Conservation (phyloP, 2,797 vertebrate species). For the Acanthurus tractus region DNA sequence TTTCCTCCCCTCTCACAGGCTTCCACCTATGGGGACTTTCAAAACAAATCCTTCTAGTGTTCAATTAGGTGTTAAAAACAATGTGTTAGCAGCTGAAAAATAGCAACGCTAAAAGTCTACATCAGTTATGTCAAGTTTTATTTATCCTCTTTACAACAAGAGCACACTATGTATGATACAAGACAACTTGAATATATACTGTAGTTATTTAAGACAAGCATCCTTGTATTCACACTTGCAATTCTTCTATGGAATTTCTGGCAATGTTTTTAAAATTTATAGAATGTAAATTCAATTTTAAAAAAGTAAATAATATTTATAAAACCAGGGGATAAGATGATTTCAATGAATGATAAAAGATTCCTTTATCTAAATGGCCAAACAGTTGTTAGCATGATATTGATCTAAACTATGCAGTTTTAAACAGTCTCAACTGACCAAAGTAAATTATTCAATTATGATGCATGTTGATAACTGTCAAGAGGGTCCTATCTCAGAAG, state of each 20-base stretch:
- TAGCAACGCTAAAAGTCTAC: background rate
- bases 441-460: conserved; percentile 38
- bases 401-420: background rate
- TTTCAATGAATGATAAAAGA: background rate
- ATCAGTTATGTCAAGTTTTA: background rate
- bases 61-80: background rate
- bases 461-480: conserved; percentile 54
- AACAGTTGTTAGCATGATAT: conserved; percentile 1
- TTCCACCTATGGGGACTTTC: background rate
- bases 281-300: background rate
- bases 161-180: too few relatives aligned
- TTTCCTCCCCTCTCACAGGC: background rate
- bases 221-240: background rate
- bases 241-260: background rate
- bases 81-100: background rate
- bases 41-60: background rate
- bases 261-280: background rate
- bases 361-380: conserved; percentile 6
- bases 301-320: background rate
- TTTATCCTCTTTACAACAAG: too few relatives aligned
- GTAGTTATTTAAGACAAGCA: too few relatives aligned
- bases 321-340: background rate
- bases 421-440: background rate
- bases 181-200: too few relatives aligned
- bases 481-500: conserved; percentile 36